These are phyloP conservation scores for Solen grandis DNA, from an alignment of 1,140 invertebrate genomes.

Conservation along the genomic window DNA sequence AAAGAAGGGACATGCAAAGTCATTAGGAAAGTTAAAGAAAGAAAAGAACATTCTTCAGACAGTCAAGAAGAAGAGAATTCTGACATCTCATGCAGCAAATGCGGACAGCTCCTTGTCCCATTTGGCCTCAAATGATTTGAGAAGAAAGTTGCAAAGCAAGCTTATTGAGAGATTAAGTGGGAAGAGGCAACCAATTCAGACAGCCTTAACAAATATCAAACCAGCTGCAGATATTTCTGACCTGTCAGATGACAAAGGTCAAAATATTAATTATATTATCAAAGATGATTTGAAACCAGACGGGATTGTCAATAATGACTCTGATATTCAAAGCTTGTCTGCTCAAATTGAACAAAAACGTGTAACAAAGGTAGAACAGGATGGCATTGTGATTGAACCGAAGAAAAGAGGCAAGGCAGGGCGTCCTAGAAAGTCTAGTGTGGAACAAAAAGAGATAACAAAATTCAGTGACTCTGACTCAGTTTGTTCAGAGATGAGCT, in stretches of 20 bases:
- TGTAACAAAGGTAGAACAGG: background rate
- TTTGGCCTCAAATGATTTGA: conserved; percentile 43
- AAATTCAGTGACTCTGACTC: conserved; percentile 53
- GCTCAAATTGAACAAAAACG: background rate
- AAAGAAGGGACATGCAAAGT: background rate
- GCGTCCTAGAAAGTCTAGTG: background rate
- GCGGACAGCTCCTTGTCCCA: background rate
- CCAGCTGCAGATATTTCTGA: no score
- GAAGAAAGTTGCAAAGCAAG: conserved; percentile 38
- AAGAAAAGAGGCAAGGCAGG: background rate
- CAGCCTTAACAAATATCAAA: no score
- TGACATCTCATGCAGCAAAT: background rate
- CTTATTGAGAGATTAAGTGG: background rate
- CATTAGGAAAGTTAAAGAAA: conserved; percentile 38
- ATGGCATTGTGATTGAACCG: background rate
- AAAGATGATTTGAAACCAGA: no score
- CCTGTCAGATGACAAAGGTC: no score
- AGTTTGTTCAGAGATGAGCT: conserved; percentile 47
- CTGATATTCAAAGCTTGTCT: background rate
- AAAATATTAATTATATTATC: no score
- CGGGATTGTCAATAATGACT: no score
- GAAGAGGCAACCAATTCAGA: background rate
- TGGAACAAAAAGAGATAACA: conserved; percentile 15
- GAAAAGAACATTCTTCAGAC: conserved; percentile 6
- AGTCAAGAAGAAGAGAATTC: conserved; percentile 26